Evolutionary conservation across 2,888 invertebrate genomes (phyloP).

Genomic region (Imbricaverruca yamaguchii): DNA sequence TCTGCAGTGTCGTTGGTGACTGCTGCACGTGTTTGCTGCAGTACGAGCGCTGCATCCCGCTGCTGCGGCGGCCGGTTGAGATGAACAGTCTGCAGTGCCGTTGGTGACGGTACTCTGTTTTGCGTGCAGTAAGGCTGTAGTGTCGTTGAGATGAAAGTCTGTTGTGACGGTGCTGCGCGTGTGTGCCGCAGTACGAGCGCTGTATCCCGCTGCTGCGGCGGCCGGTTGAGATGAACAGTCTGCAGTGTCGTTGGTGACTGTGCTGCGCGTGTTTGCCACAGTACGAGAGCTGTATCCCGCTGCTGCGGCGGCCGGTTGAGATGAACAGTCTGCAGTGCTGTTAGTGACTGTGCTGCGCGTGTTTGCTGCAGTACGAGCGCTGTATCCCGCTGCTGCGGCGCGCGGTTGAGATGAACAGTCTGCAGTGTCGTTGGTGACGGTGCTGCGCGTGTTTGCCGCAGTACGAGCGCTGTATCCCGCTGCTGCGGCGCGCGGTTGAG

Average conservation of each 20-base stretch:
- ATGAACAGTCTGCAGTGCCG: conserved; percentile 79
- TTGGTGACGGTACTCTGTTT: conserved; percentile 61
- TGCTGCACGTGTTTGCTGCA: conserved; percentile 40
- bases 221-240: conserved; percentile 71
- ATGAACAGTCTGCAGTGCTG: conserved; percentile 76
- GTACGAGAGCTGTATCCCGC: conserved; percentile 68
- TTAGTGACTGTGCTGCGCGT: conserved; percentile 50
- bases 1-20: conserved; percentile 73
- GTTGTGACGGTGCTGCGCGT: conserved; percentile 44
- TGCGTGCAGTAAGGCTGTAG: too few relatives aligned
- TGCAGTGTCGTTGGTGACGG: conserved; percentile 71
- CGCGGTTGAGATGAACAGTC: conserved; percentile 71
- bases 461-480: conserved; percentile 68
- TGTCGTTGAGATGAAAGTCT: conserved; percentile 50
- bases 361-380: conserved; percentile 55
- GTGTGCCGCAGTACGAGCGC: conserved; percentile 55
- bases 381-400: conserved; percentile 72
- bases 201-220: conserved; percentile 72
- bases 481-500: conserved; percentile 70
- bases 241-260: conserved; percentile 71
- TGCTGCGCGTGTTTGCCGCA: conserved; percentile 40
- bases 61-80: conserved; percentile 70
- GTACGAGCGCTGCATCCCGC: conserved; percentile 68
- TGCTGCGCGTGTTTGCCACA: conserved; percentile 40
- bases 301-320: conserved; percentile 70